phyloP scores from a whole-genome alignment of 2,797 vertebrate species.

The Acanthurus leucopareius region DNA sequence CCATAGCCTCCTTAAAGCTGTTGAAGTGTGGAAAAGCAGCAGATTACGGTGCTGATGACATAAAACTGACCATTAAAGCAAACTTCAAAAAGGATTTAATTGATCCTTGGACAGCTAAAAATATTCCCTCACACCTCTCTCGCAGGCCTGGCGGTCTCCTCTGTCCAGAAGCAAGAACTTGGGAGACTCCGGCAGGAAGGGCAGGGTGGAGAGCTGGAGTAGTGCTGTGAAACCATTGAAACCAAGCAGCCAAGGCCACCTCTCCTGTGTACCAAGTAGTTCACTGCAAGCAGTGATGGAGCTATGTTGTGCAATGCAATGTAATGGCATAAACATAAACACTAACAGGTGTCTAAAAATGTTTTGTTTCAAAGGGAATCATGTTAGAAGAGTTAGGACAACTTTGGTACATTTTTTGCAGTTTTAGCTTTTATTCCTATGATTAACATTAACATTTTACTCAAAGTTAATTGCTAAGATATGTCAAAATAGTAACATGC shows the following conservation, averaged over 20 bases:
- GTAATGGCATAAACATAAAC: neutral
- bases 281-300: constrained; percentile 75
- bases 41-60: neutral
- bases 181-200: constrained; percentile 87
- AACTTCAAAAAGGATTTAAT: neutral
- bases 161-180: constrained; percentile 81
- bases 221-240: constrained; percentile 77
- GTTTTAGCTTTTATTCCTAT: neutral
- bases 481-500: neutral
- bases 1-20: constrained; percentile 86
- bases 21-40: neutral
- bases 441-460: neutral
- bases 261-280: constrained; percentile 79
- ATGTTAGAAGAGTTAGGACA: neutral
- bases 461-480: neutral
- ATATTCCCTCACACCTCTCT: constrained; percentile 70
- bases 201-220: constrained; percentile 81
- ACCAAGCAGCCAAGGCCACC: constrained; percentile 84
- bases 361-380: neutral
- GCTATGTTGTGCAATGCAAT: neutral
- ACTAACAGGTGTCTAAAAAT: neutral
- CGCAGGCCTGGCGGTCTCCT: constrained; percentile 79
- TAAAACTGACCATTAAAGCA: neutral
- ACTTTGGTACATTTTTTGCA: neutral
- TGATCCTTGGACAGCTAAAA: neutral